Conservation (phyloP, 1,140 invertebrate species). For the Cydia pomonella region DNA sequence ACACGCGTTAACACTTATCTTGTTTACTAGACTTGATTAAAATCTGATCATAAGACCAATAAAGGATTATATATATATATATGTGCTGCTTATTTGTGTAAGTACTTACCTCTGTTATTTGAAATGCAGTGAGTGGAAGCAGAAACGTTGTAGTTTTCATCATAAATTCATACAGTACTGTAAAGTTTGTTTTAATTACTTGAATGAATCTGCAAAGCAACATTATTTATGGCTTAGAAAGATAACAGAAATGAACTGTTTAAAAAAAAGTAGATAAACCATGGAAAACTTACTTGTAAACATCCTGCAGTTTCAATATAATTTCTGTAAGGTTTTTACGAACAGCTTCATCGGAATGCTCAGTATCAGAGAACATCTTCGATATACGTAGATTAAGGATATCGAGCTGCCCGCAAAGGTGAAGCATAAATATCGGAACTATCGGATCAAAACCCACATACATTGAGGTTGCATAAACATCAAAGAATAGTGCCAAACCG, state of each 20-base stretch:
- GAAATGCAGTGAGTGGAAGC: conserved; percentile 51
- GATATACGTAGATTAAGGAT: conserved; percentile 42
- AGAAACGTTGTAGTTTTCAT: conserved; percentile 57
- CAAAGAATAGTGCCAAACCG: conserved; percentile 39
- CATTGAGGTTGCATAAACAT: conserved; percentile 42
- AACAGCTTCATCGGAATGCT: conserved; percentile 25
- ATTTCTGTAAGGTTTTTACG: conserved; percentile 43
- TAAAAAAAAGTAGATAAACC: background rate
- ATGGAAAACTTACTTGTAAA: conserved; percentile 49
- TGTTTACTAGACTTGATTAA: too few species aligned
- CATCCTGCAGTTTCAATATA: conserved; percentile 49
- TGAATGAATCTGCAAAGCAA: conserved; percentile 45
- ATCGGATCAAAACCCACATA: conserved; percentile 54
- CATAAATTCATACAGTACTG: conserved; percentile 51
- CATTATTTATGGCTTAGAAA: conserved; percentile 13
- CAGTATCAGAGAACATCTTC: conserved; percentile 38
- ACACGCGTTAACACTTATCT: too few species aligned
- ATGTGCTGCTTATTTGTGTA: background rate
- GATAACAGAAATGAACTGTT: background rate
- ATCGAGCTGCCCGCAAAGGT: conserved; percentile 49
- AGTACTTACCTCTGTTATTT: conserved; percentile 56
- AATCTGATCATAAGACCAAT: too few species aligned
- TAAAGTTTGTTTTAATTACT: conserved; percentile 45
- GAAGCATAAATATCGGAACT: conserved; percentile 50
- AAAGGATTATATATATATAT: too few species aligned